Conservation (phyloP, 1,140 invertebrate genomes). For the Hycleus cichorii region DNA sequence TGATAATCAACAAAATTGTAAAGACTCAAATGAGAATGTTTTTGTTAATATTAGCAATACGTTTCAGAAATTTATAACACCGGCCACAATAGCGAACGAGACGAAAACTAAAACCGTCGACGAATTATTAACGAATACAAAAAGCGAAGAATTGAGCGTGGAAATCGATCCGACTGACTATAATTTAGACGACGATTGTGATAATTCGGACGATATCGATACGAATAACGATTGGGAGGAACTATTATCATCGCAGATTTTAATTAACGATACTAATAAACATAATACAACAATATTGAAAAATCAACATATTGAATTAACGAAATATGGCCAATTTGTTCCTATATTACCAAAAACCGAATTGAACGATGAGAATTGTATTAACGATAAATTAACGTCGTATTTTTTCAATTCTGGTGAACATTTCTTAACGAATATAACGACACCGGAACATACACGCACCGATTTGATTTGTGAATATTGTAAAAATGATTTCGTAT, state of each 20-base stretch:
- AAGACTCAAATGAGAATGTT: slow-evolving; percentile 35
- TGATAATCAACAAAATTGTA: slow-evolving; percentile 5
- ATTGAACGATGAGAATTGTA: background rate
- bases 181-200: slow-evolving; percentile 17
- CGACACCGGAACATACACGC: background rate
- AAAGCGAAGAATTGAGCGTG: slow-evolving; percentile 36
- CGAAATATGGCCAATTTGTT: slow-evolving; percentile 22
- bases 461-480: slow-evolving; percentile 26
- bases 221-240: slow-evolving; percentile 31
- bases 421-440: slow-evolving; percentile 26
- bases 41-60: slow-evolving; percentile 35
- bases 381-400: slow-evolving; percentile 1
- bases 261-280: slow-evolving; percentile 11
- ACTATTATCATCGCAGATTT: slow-evolving; percentile 27
- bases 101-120: slow-evolving; percentile 19
- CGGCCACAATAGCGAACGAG: background rate
- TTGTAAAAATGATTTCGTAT: slow-evolving; percentile 27
- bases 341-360: slow-evolving; percentile 32
- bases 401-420: slow-evolving; percentile 29
- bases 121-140: slow-evolving; percentile 28
- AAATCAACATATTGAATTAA: background rate
- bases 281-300: slow-evolving; percentile 2
- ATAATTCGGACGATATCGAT: slow-evolving; percentile 18
- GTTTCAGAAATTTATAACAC: slow-evolving; percentile 31
- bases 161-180: slow-evolving; percentile 35